These are phyloP conservation scores for Isurus oxyrinchus DNA, from an alignment of 2,113 vertebrate genomes.

Conservation along the genomic window DNA sequence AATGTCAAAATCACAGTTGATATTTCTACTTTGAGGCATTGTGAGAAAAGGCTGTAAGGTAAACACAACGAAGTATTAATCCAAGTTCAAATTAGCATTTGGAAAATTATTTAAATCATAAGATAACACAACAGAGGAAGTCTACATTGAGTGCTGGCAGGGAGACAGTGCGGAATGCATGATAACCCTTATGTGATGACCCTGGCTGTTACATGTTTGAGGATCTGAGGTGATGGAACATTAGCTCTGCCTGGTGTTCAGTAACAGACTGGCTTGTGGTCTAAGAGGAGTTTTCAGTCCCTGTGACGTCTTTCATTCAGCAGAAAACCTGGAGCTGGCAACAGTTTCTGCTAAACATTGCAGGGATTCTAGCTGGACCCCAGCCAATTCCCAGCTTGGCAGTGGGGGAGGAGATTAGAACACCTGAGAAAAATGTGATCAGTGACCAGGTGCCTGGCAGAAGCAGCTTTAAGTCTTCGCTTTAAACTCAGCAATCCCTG, in stretches of 20 bases:
- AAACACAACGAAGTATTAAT: not conserved
- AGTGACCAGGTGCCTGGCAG: no score
- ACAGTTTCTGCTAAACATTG: not conserved
- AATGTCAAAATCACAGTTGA: not conserved
- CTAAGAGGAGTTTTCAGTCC: not conserved
- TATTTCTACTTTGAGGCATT: conserved; percentile 55
- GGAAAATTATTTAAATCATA: no score
- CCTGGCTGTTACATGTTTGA: not conserved
- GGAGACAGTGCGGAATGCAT: no score
- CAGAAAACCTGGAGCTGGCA: not conserved
- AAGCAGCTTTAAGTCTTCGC: no score
- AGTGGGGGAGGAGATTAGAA: no score
- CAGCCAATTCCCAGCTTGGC: not conserved
- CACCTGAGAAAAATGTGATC: no score
- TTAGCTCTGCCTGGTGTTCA: not conserved
- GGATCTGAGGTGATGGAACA: not conserved
- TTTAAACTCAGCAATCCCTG: no score
- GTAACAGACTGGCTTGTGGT: not conserved
- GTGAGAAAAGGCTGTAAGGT: conserved; percentile 35
- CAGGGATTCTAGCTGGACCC: no score
- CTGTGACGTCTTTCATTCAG: not conserved
- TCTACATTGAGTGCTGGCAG: no score
- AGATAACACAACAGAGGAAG: no score
- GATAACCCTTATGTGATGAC: not conserved
- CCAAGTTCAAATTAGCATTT: not conserved